These are phyloP conservation scores for Lithophane socia DNA, from an alignment of 2,888 invertebrate species.

Conservation along the genomic window DNA sequence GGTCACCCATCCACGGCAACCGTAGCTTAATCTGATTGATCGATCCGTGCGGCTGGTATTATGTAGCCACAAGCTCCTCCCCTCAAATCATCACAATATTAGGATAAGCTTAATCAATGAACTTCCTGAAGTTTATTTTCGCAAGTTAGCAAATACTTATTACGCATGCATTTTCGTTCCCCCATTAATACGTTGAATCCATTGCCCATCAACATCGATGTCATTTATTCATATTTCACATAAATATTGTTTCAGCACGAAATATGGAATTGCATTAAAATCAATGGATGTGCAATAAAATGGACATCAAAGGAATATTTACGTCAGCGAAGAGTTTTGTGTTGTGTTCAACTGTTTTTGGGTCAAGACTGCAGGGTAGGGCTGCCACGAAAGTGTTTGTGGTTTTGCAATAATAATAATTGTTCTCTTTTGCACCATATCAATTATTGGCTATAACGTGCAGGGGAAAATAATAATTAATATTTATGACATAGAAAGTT, in stretches of 20 bases:
- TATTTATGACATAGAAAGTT: not conserved
- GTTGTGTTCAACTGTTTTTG: conserved; percentile 55
- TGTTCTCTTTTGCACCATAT: not conserved
- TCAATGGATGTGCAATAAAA: conserved; percentile 59
- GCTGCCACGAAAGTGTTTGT: conserved; percentile 22
- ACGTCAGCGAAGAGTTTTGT: conserved; percentile 61
- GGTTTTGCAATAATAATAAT: not conserved
- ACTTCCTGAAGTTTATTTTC: conserved; percentile 26
- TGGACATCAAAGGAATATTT: conserved; percentile 63
- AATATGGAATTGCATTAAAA: conserved; percentile 55
- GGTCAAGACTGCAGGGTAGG: conserved; percentile 66
- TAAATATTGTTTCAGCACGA: conserved; percentile 54
- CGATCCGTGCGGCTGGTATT: too few relatives aligned
- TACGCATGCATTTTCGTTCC: conserved; percentile 9
- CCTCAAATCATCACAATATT: conserved; percentile 10
- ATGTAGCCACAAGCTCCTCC: too few relatives aligned
- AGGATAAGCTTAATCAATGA: conserved; percentile 16
- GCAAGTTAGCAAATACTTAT: conserved; percentile 30
- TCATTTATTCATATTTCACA: conserved; percentile 39
- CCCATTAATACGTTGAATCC: conserved; percentile 28
- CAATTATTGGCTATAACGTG: too few relatives aligned
- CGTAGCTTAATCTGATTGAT: too few relatives aligned
- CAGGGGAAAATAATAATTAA: not conserved
- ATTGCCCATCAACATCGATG: conserved; percentile 20
- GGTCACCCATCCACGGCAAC: too few relatives aligned